phyloP scores from a whole-genome alignment of 2,797 vertebrate species.

The Pteronotus mesoamericanus region DNA sequence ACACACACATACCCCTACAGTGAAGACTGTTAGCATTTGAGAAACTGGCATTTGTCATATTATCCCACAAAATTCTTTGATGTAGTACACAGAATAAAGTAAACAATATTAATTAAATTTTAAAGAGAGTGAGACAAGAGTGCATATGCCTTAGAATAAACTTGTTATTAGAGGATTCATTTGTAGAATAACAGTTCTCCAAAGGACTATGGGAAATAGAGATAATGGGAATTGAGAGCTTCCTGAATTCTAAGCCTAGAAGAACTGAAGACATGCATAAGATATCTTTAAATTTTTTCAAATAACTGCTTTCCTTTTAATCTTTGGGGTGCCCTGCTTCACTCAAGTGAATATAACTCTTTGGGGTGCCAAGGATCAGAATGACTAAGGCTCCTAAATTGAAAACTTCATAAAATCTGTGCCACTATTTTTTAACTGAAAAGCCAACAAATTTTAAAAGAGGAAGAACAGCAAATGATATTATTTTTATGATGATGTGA shows the following conservation, averaged over 20 bases:
- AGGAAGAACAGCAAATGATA: not conserved
- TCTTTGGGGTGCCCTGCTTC: not conserved
- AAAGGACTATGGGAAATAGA: not conserved
- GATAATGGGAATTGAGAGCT: not conserved
- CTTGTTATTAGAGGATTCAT: not conserved
- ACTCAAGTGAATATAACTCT: not conserved
- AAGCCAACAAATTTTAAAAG: not conserved
- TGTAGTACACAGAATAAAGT: not conserved
- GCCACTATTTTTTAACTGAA: not conserved
- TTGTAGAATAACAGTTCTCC: not conserved
- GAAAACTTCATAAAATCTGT: not conserved
- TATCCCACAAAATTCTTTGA: not conserved
- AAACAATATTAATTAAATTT: not conserved
- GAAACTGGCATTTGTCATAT: not conserved
- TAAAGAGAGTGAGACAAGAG: not conserved
- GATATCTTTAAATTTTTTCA: not conserved
- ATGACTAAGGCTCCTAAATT: not conserved
- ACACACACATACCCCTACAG: not conserved
- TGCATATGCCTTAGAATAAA: not conserved
- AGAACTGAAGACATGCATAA: not conserved
- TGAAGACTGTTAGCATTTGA: not conserved
- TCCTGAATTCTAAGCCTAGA: not conserved
- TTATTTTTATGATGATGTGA: not conserved
- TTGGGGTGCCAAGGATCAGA: not conserved
- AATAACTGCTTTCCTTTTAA: not conserved